These are phyloP conservation scores for Eubasilissa regina DNA, from an alignment of 1,140 invertebrate genomes.

Conservation along the genomic window DNA sequence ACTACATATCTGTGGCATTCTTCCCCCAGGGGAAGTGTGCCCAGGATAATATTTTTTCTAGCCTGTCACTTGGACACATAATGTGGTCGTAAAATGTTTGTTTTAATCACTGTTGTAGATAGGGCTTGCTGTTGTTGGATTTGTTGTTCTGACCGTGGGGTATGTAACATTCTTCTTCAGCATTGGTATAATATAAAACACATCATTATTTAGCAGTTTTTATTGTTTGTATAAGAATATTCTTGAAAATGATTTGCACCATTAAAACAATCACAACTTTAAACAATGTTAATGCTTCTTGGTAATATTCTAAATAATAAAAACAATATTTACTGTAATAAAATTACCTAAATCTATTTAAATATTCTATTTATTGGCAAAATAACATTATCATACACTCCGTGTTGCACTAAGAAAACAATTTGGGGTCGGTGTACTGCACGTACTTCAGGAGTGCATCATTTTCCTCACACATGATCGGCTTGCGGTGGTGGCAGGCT, in stretches of 20 bases:
- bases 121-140: no score
- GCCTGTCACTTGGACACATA: no score
- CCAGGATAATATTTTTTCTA: no score
- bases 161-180: no score
- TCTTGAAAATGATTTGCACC: conserved; percentile 25
- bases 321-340: conserved; percentile 51
- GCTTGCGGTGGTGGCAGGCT: conserved; percentile 87
- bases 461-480: conserved; percentile 88
- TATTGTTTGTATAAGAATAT: conserved; percentile 46
- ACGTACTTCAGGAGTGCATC: conserved; percentile 86
- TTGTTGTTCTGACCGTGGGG: no score
- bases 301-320: conserved; percentile 43
- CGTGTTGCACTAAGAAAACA: conserved; percentile 72
- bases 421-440: conserved; percentile 82
- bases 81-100: no score
- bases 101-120: no score
- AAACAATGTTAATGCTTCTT: conserved; percentile 6
- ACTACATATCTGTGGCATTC: no score
- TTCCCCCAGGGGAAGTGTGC: no score
- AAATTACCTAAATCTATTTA: conserved; percentile 48
- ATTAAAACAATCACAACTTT: neutral
- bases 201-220: conserved; percentile 44
- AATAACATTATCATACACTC: conserved; percentile 38
- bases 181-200: no score
- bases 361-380: conserved; percentile 53